Conservation (phyloP, 2,888 invertebrate species). For the Calameuta idolon region DNA sequence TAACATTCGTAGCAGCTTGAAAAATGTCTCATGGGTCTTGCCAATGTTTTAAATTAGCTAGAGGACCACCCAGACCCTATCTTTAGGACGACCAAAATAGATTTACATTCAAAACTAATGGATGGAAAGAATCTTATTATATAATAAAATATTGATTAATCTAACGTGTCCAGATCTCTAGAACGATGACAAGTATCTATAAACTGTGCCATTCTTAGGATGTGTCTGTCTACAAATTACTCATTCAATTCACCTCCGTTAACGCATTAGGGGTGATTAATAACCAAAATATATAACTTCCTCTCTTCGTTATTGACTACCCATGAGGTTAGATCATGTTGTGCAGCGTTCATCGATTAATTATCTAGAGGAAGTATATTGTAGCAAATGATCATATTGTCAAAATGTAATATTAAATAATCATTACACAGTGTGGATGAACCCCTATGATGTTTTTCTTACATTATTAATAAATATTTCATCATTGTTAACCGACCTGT, state of each 20-base stretch:
- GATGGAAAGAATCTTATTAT: not conserved
- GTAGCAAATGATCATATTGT: not conserved
- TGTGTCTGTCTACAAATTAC: not conserved
- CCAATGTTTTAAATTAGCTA: slow-evolving; percentile 3
- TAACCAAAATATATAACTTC: not conserved
- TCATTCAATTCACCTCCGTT: not conserved
- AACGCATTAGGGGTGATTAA: not conserved
- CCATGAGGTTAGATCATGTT: not conserved
- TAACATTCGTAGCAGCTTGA: not conserved
- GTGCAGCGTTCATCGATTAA: not conserved
- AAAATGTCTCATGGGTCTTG: not conserved
- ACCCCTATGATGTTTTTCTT: not conserved
- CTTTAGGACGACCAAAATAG: not conserved
- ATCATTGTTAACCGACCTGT: not conserved
- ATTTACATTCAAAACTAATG: not conserved
- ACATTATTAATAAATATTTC: not conserved
- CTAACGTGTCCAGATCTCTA: too few relatives aligned
- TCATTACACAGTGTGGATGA: not conserved
- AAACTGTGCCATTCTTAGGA: not conserved
- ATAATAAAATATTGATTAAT: not conserved
- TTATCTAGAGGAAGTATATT: not conserved
- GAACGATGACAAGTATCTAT: not conserved
- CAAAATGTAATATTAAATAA: not conserved
- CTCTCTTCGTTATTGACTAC: not conserved
- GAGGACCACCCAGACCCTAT: slow-evolving; percentile 1